Evolutionary conservation across 2,888 invertebrate genomes (phyloP).

Genomic region (Meghimatium bilineatum): DNA sequence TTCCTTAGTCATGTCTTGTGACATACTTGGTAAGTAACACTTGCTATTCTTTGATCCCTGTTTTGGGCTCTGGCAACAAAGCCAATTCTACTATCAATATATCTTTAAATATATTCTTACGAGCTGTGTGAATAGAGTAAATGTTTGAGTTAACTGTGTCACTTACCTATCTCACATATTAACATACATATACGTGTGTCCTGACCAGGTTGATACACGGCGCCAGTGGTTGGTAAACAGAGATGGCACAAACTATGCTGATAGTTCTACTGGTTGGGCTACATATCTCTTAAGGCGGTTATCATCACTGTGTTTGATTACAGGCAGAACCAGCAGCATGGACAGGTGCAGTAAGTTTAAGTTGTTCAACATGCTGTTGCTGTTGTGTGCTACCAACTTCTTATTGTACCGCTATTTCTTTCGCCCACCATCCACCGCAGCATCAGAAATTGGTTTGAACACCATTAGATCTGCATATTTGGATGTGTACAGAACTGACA

Average conservation of each 20-base stretch:
- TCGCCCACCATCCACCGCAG: neutral
- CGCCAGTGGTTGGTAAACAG: neutral
- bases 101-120: too few species aligned
- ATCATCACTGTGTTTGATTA: neutral
- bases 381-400: slow-evolving; percentile 39
- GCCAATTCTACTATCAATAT: too few species aligned
- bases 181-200: neutral
- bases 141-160: too few species aligned
- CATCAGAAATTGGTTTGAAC: too few species aligned
- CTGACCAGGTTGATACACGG: neutral
- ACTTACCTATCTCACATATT: too few species aligned
- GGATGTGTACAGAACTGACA: neutral
- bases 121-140: too few species aligned
- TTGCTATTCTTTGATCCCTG: too few species aligned
- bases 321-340: neutral
- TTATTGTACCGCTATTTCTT: slow-evolving; percentile 38
- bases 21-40: too few species aligned
- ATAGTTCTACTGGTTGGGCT: neutral
- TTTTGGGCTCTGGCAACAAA: too few species aligned
- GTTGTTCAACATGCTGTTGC: slow-evolving; percentile 40
- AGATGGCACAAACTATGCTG: neutral
- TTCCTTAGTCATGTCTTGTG: too few species aligned
- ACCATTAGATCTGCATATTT: neutral
- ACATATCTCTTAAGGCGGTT: neutral
- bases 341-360: slow-evolving; percentile 45